Percentiles rank a stretch among this genome's conserved stretches.
phyloP scores from a whole-genome alignment of 2,113 vertebrate species.

The Colossoma macropomum region DNA sequence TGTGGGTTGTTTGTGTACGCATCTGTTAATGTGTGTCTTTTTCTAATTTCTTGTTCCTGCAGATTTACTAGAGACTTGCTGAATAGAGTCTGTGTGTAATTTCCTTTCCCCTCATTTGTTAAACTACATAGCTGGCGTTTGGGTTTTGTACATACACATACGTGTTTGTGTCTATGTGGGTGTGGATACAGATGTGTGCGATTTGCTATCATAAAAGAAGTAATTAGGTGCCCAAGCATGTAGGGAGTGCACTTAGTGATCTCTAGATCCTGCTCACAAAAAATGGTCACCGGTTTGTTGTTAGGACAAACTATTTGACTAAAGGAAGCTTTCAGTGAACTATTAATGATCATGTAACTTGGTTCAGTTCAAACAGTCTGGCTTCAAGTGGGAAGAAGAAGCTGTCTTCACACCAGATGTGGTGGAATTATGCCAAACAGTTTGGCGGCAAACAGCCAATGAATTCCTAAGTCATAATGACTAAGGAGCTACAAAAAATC shows the following conservation, averaged over 20 bases:
- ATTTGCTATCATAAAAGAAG: neutral
- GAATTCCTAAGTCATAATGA: neutral
- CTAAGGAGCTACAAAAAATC: neutral
- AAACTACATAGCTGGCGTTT: neutral
- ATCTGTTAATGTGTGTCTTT: neutral
- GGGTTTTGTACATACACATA: too few relatives aligned
- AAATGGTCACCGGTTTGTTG: too few relatives aligned
- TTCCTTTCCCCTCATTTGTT: neutral
- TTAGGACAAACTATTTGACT: neutral
- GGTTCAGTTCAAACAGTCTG: neutral
- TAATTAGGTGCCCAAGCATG: neutral
- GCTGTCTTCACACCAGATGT: neutral
- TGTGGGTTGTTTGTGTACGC: neutral
- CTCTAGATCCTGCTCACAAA: too few relatives aligned
- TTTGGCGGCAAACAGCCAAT: neutral
- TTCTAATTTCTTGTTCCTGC: neutral
- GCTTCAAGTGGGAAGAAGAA: neutral
- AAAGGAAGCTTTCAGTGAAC: neutral
- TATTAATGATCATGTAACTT: neutral
- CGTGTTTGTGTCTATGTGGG: neutral
- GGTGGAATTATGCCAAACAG: neutral
- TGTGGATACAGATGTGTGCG: neutral
- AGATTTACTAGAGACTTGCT: neutral
- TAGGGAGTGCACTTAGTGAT: neutral
- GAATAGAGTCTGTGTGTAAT: neutral